phyloP scores from a whole-genome alignment of 1,140 invertebrate genomes.

The Melitaea cinxia region DNA sequence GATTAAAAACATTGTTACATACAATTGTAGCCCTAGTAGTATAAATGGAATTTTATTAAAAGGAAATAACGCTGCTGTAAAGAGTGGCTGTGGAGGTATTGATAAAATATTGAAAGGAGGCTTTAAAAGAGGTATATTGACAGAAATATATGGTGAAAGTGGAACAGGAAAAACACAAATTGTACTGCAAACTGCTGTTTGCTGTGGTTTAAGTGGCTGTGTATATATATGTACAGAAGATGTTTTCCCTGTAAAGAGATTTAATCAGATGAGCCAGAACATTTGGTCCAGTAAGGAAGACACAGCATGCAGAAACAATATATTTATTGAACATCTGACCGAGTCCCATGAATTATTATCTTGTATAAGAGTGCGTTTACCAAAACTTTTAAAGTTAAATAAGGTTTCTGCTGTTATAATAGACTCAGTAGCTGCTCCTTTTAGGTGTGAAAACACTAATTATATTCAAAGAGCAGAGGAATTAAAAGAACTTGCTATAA shows the following conservation, averaged over 20 bases:
- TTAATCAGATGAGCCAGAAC: slow-evolving; percentile 55
- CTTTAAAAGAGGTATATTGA: slow-evolving; percentile 87
- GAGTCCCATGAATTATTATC: slow-evolving; percentile 58
- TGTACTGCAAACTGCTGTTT: slow-evolving; percentile 86
- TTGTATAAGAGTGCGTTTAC: slow-evolving; percentile 61
- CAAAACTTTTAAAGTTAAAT: slow-evolving; percentile 53
- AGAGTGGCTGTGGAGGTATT: slow-evolving; percentile 84
- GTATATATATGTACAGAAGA: slow-evolving; percentile 74
- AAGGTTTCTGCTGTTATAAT: slow-evolving; percentile 54
- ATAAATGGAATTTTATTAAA: slow-evolving; percentile 39
- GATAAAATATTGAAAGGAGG: slow-evolving; percentile 87
- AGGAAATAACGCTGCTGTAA: slow-evolving; percentile 57
- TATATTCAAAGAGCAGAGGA: slow-evolving; percentile 71
- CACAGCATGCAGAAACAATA: slow-evolving; percentile 47
- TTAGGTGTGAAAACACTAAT: slow-evolving; percentile 62
- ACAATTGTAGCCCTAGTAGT: slow-evolving; percentile 41
- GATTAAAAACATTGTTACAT: slow-evolving; percentile 58
- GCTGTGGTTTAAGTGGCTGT: slow-evolving; percentile 53
- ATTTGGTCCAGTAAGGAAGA: slow-evolving; percentile 26
- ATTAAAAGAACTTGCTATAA: slow-evolving; percentile 58
- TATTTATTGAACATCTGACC: slow-evolving; percentile 70
- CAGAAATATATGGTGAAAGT: slow-evolving; percentile 92
- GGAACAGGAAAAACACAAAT: slow-evolving; percentile 93
- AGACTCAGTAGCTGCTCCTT: slow-evolving; percentile 70
- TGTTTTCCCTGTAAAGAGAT: slow-evolving; percentile 67